Evolutionary conservation across 2,888 invertebrate genomes (phyloP), one percentile per base, ranked within the genome.

Genomic region (Cantharis rustica): DNA sequence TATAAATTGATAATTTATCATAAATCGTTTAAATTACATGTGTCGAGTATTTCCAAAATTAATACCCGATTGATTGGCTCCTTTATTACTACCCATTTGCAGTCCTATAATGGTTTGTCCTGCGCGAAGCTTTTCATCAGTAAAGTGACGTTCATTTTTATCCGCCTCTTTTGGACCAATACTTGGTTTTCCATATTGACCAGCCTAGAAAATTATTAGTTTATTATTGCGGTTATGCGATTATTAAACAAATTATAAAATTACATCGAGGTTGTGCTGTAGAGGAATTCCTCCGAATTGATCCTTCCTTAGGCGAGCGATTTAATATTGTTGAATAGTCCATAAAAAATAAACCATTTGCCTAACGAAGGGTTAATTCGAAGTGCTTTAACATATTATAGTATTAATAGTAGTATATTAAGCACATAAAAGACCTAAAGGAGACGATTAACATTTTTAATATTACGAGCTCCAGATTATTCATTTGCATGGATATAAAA

Each of bases 41-140:
- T 98, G 98, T 89, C 98, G 92, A 85, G 98, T 98, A 90, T 97
- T 98, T 83, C 98, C 98, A 85, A 98, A 97, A 89, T 96, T 98
- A 88, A 98, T 96, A 75, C 98, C 99, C 81, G 96, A 95, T 89
- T 98, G 98, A 86, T 91, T 98, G 84, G 98, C 98, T 26, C 98
- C 98, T 89, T 98, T 98, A 91, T 99, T 99, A 85, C 96, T 96
- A 77, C 99, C 99, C 89, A 97, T 97, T 88, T 99, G 98, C 75
- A 98, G 92, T 72, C 96, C 95, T 87, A 98, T 98, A 78, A 98
- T 95, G 69, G 95, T 94, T 85, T 98, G 95, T 0, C 98, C 96
- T 13, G 98, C 98, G 80, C 95, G 93, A 82, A 98, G 90, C 88
- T 98, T 98, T 86, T 99, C 98, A 72, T 98, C 97, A 13, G 95